Base-by-base conservation (phyloP, 1,140 invertebrate genomes). In the Himalopsyche phryganea region DNA sequence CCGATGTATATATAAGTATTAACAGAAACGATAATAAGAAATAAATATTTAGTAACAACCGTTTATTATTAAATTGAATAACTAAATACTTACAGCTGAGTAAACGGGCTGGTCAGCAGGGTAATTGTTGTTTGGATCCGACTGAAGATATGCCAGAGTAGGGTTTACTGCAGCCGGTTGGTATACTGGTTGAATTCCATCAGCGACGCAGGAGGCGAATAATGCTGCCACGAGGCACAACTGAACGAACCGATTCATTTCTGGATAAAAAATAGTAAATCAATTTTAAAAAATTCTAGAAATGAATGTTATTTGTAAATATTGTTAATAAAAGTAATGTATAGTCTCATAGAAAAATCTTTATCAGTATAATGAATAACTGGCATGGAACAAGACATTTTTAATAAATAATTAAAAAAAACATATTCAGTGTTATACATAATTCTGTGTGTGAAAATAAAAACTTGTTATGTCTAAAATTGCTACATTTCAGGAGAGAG, bases 91-190 rank as follows among this genome's bases (percentile, higher is more conserved):
- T 52, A 61, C 59, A 13, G 59, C 47, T 47, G 41, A 13, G 28
- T 53, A 58, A 7, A 58, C 14, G 6, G 61, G 61, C 32, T 63
- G 61, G 42, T 63, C 61, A 23, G 38, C 55, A n/a, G 53, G 19
- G 23, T 50, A 63, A 17, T 11, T 6, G 17, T 13, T 32, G n/a
- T 40, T 28, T 28, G 23, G 23, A 11, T 40, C 15, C 3, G n/a
- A 15, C 11, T 13, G 38, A 15, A 40, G 38, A 40, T n/a, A 13
- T 13, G 38, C 3, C 11, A 15, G 11, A 3, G 38, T 40, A 6
- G 38, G 38, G 38, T 15, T 40, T 40, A 40, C 11, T 40, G 38
- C 4, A 40, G 45, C 9, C 5, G 33, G 33, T 28, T 42, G 46
- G 19, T 56, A 56, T 0, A 47, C 44, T 20, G 53, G 46, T 9